Conservation (phyloP, 2,797 vertebrate genomes). For the Myotis vivesi region DNA sequence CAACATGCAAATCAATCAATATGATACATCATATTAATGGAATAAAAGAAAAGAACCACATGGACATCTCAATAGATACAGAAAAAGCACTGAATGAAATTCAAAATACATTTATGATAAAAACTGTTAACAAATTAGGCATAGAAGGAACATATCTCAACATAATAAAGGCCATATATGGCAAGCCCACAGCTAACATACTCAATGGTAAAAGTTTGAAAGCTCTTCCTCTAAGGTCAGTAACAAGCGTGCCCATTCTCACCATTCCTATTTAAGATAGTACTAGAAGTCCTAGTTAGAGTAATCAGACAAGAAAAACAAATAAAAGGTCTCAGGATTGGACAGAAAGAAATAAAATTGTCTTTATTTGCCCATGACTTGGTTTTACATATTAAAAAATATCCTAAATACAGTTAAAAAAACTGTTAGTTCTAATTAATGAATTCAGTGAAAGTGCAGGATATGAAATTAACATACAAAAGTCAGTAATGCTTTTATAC, state of each 20-base stretch:
- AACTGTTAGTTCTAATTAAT: background rate
- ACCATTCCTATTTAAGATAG: background rate
- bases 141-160: background rate
- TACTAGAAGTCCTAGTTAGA: background rate
- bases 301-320: background rate
- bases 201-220: background rate
- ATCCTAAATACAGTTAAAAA: background rate
- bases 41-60: background rate
- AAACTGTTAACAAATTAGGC: background rate
- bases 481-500: background rate
- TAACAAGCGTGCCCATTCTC: background rate
- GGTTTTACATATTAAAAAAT: background rate
- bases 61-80: background rate
- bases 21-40: background rate
- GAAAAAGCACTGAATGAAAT: background rate
- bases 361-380: background rate
- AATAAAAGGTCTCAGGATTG: background rate
- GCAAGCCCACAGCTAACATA: background rate
- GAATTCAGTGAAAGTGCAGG: background rate
- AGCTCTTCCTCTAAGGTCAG: background rate
- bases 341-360: background rate
- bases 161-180: background rate
- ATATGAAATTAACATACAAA: background rate
- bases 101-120: background rate
- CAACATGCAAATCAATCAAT: background rate